Evolutionary conservation across 1,140 invertebrate genomes (phyloP), one percentile per base, ranked within the genome.

Genomic region (Nomia melanderi): DNA sequence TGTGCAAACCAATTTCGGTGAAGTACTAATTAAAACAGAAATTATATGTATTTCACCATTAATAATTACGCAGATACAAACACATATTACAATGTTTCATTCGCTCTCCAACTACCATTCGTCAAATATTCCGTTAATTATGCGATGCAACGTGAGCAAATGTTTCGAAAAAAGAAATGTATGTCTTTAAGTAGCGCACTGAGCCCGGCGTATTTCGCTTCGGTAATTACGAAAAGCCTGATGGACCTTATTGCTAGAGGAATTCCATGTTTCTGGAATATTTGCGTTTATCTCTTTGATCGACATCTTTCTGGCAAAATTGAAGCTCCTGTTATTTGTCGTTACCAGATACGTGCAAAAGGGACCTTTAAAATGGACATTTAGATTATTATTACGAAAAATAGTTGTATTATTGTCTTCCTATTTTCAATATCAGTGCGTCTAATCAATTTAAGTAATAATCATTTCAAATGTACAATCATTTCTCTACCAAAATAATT

Each of bases 121-220:
- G 33, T 67, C 31, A 47, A 74, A 69, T 81, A 59, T 59, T 33
- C 75, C 69, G 63, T 81, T 66, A 72, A 65, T 71, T 75, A 25
- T 8, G 23, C 65, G 11, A 7, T 7, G 29, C 2, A 47, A 74
- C 44, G 27, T n/a, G 29, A 12, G 17, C 39, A n/a, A 11, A 47
- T 29, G 20, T 27, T 31, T 27, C 23, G 17, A 53, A 5, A 12
- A 60, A 65, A 39, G 3, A 20, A 25, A 36, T 17, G 41, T 36
- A 67, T 50, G 41, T 23, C 12, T 20, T 36, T 25, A 2, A n/a
- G 12, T 11, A 27, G 7, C n/a, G n/a, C 27, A 41, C 17, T 23
- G 5, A 7, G 59, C 25, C 4, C 14, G 60, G 39, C 33, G 44
- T 3, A 20, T 50, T 41, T 6, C 50, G 54, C 53, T 29, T 9